phyloP scores from a whole-genome alignment of 2,113 vertebrate genomes.

The Nymphicus hollandicus region DNA sequence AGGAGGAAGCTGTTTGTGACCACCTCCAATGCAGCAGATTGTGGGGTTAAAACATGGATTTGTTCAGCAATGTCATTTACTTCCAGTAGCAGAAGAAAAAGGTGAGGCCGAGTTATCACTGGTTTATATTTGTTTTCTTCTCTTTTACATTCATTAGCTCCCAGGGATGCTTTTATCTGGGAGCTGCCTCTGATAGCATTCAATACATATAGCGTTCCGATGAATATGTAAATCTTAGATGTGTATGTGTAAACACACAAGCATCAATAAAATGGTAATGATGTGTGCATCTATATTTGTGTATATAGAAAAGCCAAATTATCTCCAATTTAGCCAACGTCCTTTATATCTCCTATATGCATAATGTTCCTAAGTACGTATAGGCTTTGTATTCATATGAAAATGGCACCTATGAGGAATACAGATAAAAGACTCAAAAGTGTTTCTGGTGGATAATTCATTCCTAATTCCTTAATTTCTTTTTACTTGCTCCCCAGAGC shows the following conservation, averaged over 20 bases:
- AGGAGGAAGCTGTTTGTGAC: not conserved
- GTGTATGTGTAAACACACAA: slow-evolving; percentile 51
- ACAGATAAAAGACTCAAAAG: not conserved
- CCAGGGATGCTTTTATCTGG: not conserved
- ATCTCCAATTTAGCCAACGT: slow-evolving; percentile 20
- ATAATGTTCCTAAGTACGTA: not conserved
- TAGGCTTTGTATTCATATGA: not conserved
- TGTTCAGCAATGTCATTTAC: not conserved
- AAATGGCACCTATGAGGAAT: slow-evolving; percentile 25
- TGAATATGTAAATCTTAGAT: slow-evolving; percentile 58
- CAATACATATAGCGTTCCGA: slow-evolving; percentile 11
- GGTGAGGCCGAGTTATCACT: not conserved
- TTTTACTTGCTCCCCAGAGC: not conserved
- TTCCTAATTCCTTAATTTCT: slow-evolving; percentile 28
- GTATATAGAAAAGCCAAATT: slow-evolving; percentile 38
- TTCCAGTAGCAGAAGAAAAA: not conserved
- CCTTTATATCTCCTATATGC: slow-evolving; percentile 7
- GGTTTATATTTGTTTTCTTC: slow-evolving; percentile 15
- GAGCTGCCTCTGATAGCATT: not conserved
- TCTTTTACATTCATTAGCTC: not conserved
- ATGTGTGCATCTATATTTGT: slow-evolving; percentile 47
- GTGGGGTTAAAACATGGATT: not conserved
- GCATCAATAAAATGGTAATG: slow-evolving; percentile 56
- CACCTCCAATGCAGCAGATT: not conserved
- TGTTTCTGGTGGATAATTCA: not conserved